Evolutionary conservation across 1,140 invertebrate species (phyloP), one percentile per base, ranked within the genome.

Genomic region (Plectrocnemia conspersa): DNA sequence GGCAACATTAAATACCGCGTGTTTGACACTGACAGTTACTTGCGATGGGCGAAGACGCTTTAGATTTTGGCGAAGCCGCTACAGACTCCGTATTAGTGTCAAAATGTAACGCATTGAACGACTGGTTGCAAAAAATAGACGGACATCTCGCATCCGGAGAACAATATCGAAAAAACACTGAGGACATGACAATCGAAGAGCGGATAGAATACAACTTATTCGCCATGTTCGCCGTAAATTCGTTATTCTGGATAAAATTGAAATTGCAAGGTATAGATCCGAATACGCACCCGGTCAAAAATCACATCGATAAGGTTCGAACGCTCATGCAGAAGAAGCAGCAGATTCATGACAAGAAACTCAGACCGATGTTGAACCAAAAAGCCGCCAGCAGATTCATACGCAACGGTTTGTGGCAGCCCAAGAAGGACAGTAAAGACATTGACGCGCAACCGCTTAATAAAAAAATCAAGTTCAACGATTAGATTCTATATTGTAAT

Each of bases 171-270:
- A 64, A 71, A 27, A 66, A 75, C 23, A 74, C 76, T 36, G 70
- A 75, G 16, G 72, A 76, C 52, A 59, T 82, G 41, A 64, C 67
- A 5, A 52, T 72, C n/a, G 75, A 76, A 58, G 76, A 80, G 25
- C 75, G 77, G 66, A 75, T 81, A 16, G 78, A 82, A 66, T 73
- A 77, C 23, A 80, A 83, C 68, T 65, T 82, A 45, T 81, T 81
- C 58, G 63, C 80, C 9, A 68, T 72, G 0, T 82, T 77, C 58
- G 67, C 75, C 2, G 63, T 82, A 15, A 82, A 80, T 66, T 78
- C 79, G 1, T 63, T 82, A 11, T 77, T 77, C 59, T 83, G 80
- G 79, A 70, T 82, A 45, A 73, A 81, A 61, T 58, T 82, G 40
- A 68, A 77, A 45, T 70, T 78, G 25, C 65, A 77, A 60, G 80